A percentile compares a stretch with the other conserved stretches of the same genome.
Evolutionary conservation across 2,888 invertebrate genomes (phyloP).

Genomic region (Lasioglossum lativentre): DNA sequence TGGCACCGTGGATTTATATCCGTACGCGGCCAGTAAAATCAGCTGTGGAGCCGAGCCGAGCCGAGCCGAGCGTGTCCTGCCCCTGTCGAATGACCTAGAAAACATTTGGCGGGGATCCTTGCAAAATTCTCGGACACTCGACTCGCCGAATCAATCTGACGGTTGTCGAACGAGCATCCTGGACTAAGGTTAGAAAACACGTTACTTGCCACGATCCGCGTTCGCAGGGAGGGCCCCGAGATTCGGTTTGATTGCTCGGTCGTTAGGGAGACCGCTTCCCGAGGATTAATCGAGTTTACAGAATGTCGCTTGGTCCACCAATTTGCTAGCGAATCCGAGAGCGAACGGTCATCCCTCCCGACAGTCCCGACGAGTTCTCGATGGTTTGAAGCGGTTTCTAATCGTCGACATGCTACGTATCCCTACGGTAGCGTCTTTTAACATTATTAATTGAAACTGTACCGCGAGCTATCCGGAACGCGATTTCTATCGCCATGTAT

Average conservation of each 20-base stretch:
- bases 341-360: neutral
- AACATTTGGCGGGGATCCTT: conserved; percentile 67
- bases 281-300: conserved; percentile 39
- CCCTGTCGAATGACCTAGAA: conserved; percentile 68
- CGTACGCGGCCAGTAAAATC: conserved; percentile 52
- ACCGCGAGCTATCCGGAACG: no score
- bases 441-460: neutral
- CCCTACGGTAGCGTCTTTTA: neutral
- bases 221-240: neutral
- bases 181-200: conserved; percentile 55
- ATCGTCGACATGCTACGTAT: neutral
- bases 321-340: conserved; percentile 35
- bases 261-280: conserved; percentile 28
- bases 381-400: neutral
- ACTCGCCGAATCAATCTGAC: neutral
- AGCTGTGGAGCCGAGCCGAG: conserved; percentile 65
- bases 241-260: conserved; percentile 35
- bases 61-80: conserved; percentile 55
- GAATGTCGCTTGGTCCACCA: conserved; percentile 25
- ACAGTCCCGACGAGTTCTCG: neutral
- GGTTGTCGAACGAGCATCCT: neutral
- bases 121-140: conserved; percentile 17
- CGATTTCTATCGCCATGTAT: neutral
- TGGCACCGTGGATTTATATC: conserved; percentile 38
- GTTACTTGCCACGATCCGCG: neutral